Base-by-base conservation (phyloP, 1,140 invertebrate species). In the Muscidifurax raptorellus region DNA sequence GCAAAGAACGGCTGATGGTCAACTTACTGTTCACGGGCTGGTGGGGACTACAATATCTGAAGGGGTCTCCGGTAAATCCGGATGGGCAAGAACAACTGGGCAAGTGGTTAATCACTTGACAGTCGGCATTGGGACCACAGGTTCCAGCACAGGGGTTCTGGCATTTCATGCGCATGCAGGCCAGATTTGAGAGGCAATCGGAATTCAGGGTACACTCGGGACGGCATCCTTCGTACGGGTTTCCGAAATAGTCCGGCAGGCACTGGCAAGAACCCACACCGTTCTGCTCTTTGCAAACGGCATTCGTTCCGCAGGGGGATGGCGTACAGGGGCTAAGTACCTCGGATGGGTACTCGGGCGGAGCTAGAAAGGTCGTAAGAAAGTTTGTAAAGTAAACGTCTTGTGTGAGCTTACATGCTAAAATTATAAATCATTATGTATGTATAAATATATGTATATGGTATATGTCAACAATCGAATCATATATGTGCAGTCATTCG, bases 271-370 rank as follows among this genome's bases (percentile, higher is more conserved):
- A 69, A 30, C 95, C 95, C 27, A 95, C 96, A 28, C 95, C 96
- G 88, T 96, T 96, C 83, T 95, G 95, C 92, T 97, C 96, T 92
- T 95, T 95, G 91, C 95, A 96, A 88, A 96, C 83, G 67, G 97
- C 96, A 92, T 97, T 97, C 3, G 95, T 94, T 69, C 96, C 96
- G 90, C 96, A 97, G 67, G 96, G 96, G 59, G 95, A 96, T 47
- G 96, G 96, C 87, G 94, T 94, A 88, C 96, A 97, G 79, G 96
- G 95, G 82, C 94, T 91, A 52, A 88, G 27, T 84, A 79, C 78
- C 59, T 88, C 90, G 85, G 91, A 36, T 80, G 3, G 77, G 52
- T 59, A 6, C 69, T 40, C 75, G 76, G 22, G 30, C 80, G 86
- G 86, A 28, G 30, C 72, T 30, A 83, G 30, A 85, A 66, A 27